Base-by-base conservation (phyloP, 2,888 invertebrate genomes). In the Eugnorisma glareosa region DNA sequence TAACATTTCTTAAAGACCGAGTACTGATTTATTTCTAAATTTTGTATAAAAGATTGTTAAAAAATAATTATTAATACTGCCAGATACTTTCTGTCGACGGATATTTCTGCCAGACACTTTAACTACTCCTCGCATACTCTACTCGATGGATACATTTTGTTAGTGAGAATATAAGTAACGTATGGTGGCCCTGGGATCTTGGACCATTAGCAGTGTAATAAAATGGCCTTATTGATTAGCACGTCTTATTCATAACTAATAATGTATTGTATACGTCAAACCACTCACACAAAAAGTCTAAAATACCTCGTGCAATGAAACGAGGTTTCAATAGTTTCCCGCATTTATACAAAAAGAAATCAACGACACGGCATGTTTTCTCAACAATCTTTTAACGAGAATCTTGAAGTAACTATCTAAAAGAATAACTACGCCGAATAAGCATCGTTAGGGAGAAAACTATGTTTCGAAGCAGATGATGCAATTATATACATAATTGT, bases 391-490 rank as follows among this genome's bases (percentile, higher is more conserved):
- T 61, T 31, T 70, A 59, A 51, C n/a, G 61, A 81, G 67, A 57
- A 79, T 72, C 57, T 72, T 83, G 21, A 68, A 81, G 59, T 43
- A 51, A 48, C 15, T 37, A 43, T 40, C 48, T 43, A 43, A 68
- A 71, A 71, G 40, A 73, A 43, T n/a, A 71, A 77, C 72, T 82
- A 73, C 67, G 54, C 71, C 71, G 71, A 85, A 85, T 82, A 85
- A 77, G 73, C 64, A 71, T 83, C 68, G 51, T 85, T 82, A 82
- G 61, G 48, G 43, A 81, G 51, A 51, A 69, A 68, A 83, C 54
- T 69, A 59, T 43, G 63, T 71, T 77, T 45, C 67, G 18, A 59
- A 73, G 54, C 37, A 59, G n/a, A 73, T 43, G 67, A 84, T 82
- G 71, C 71, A 75, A 85, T 72, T 75, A 59, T 63, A 57, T 57